Evolutionary conservation across 2,113 vertebrate species (phyloP).

Genomic region (Rousettus leschenaultii): DNA sequence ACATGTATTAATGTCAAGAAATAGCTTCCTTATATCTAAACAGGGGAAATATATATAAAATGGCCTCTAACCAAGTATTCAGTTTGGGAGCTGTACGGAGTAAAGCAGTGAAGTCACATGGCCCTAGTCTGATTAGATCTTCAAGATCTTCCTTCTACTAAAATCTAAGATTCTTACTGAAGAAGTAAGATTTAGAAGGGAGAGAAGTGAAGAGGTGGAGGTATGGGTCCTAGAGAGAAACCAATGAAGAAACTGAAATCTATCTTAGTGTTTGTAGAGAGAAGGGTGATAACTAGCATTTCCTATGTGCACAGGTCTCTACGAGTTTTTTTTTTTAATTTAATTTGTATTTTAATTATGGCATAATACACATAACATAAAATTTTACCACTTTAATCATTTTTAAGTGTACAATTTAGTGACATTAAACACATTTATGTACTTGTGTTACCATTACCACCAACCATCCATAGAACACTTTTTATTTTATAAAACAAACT

Average conservation of each 20-base stretch:
- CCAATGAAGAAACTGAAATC: not conserved
- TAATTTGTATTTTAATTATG: not conserved
- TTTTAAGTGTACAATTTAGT: not conserved
- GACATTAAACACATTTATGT: not conserved
- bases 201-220: not conserved
- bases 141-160: not conserved
- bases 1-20: constrained; percentile 6
- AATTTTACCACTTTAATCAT: not conserved
- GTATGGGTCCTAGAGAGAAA: not conserved
- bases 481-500: not conserved
- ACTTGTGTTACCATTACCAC: not conserved
- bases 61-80: not conserved
- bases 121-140: not conserved
- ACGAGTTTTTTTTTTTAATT: not conserved
- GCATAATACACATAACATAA: not conserved
- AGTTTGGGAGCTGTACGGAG: not conserved
- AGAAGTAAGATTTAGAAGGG: not conserved
- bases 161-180: not conserved
- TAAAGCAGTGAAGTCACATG: not conserved
- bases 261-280: not conserved
- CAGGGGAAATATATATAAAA: not conserved
- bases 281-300: not conserved
- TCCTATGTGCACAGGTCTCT: not conserved
- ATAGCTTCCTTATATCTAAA: not conserved
- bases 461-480: not conserved